Evolutionary conservation across 2,797 vertebrate genomes (phyloP).

Genomic region (Hirundo rustica): DNA sequence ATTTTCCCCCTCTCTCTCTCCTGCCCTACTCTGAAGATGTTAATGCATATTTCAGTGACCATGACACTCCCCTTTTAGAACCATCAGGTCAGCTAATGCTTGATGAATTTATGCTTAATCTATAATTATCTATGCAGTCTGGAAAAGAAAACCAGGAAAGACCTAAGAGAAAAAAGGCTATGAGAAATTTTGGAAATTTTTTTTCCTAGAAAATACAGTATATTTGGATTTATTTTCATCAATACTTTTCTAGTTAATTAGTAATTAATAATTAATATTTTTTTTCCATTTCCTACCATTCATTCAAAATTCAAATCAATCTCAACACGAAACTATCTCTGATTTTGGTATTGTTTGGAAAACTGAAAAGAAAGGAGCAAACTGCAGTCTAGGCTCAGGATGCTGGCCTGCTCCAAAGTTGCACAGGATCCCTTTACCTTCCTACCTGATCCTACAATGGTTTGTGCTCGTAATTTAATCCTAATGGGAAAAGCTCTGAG

Average conservation of each 20-base stretch:
- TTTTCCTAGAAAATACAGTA: background rate
- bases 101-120: background rate
- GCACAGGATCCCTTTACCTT: background rate
- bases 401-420: background rate
- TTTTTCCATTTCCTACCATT: background rate
- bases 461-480: background rate
- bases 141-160: background rate
- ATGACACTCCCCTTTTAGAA: background rate
- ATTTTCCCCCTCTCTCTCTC: background rate
- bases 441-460: background rate
- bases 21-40: background rate
- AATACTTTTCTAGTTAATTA: background rate
- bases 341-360: background rate
- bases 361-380: background rate
- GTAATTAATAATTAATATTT: background rate
- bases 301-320: background rate
- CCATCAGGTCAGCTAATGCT: background rate
- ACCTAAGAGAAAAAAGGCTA: background rate
- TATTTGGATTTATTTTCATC: background rate
- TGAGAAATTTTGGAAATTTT: background rate
- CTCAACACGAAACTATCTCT: background rate
- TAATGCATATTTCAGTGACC: background rate
- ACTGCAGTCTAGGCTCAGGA: background rate
- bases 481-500: background rate
- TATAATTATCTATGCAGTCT: background rate